Conservation (phyloP, 2,797 vertebrate species). For the Corythornis leucogaster region DNA sequence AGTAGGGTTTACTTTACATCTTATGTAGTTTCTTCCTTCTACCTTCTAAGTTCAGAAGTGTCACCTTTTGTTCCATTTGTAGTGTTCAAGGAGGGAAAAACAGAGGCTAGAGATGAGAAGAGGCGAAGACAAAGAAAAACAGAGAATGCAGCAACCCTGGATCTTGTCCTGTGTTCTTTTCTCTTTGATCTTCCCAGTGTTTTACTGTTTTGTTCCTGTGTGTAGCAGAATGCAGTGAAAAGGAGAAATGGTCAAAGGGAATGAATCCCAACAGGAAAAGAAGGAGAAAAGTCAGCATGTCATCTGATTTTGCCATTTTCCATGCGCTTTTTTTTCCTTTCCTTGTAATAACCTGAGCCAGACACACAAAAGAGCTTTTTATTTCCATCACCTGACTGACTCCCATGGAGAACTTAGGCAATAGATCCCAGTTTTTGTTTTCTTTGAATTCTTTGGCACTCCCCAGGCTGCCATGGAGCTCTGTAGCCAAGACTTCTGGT, state of each 20-base stretch:
- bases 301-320: slow-evolving; percentile 26
- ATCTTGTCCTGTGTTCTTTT: background rate
- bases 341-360: slow-evolving; percentile 30
- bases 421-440: slow-evolving; percentile 51
- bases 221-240: background rate
- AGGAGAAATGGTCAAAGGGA: background rate
- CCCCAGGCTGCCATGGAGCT: slow-evolving; percentile 19
- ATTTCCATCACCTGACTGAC: slow-evolving; percentile 60
- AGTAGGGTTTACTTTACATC: background rate
- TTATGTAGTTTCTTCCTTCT: background rate
- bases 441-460: slow-evolving; percentile 51
- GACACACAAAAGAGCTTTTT: slow-evolving; percentile 24
- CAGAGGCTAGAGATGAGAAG: background rate
- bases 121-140: background rate
- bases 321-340: slow-evolving; percentile 26
- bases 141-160: background rate
- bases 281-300: background rate
- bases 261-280: slow-evolving; percentile 4
- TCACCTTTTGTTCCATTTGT: background rate
- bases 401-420: slow-evolving; percentile 51
- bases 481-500: background rate
- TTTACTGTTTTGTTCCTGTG: background rate
- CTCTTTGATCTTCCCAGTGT: background rate
- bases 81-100: background rate
- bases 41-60: background rate